These are phyloP conservation scores for Porphyrio hochstetteri DNA, from an alignment of 2,113 vertebrate species.

Conservation along the genomic window DNA sequence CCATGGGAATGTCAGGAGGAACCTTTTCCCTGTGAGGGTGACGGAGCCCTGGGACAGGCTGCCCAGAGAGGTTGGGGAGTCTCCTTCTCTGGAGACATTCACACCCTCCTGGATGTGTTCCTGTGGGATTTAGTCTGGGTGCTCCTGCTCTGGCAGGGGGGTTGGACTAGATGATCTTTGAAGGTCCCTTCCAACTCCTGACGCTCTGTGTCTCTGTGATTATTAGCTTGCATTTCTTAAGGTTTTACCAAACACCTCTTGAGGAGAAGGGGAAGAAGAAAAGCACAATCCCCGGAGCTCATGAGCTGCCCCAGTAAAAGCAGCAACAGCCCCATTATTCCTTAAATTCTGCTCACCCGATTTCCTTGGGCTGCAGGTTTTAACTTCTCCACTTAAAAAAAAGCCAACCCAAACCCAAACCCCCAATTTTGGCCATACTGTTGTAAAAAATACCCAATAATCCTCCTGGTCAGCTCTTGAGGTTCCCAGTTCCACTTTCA, in stretches of 20 bases:
- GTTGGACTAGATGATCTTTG: too few species aligned
- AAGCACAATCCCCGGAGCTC: not conserved
- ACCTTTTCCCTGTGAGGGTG: too few species aligned
- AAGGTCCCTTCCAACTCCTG: too few species aligned
- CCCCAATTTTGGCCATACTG: accelerated
- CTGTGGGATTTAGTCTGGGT: too few species aligned
- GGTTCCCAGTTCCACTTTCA: not conserved
- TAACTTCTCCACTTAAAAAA: too few species aligned
- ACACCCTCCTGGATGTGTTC: too few species aligned
- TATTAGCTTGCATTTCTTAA: not conserved
- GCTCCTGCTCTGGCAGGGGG: too few species aligned
- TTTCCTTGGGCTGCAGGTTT: not conserved
- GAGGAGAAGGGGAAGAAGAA: not conserved
- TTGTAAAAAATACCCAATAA: not conserved
- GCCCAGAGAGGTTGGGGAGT: too few species aligned
- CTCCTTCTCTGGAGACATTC: too few species aligned
- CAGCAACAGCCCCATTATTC: not conserved
- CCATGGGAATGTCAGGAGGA: too few species aligned
- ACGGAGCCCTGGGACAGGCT: too few species aligned
- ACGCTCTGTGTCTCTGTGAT: too few species aligned
- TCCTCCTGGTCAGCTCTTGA: not conserved
- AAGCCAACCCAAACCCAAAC: not conserved
- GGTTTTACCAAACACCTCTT: not conserved
- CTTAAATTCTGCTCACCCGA: accelerated
- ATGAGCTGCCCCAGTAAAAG: accelerated